phyloP scores from a whole-genome alignment of 53 echinoderm and acorn worm species.

The Actinopyga echinites region DNA sequence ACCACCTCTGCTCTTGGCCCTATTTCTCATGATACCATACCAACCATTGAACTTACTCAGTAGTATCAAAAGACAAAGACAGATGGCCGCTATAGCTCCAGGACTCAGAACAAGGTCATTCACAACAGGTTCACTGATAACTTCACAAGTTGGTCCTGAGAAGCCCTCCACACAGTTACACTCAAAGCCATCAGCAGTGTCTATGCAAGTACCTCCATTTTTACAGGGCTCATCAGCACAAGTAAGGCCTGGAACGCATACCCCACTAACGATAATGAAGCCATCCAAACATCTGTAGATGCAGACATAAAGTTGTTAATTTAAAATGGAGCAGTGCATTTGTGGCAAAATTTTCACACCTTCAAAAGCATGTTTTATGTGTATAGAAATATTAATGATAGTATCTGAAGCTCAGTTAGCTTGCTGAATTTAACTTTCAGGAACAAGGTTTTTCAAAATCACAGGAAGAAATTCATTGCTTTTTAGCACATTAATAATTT shows the following conservation, averaged over 20 bases:
- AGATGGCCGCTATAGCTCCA: slow-evolving; percentile 65
- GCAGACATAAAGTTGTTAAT: no score
- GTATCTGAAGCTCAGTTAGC: no score
- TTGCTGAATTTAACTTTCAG: no score
- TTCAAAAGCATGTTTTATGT: no score
- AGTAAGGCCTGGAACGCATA: background rate
- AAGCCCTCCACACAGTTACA: slow-evolving; percentile 58
- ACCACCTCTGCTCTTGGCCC: background rate
- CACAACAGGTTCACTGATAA: background rate
- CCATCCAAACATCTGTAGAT: slow-evolving; percentile 50
- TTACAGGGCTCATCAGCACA: slow-evolving; percentile 69
- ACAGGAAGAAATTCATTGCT: no score
- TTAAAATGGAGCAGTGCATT: no score
- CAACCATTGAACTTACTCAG: slow-evolving; percentile 70
- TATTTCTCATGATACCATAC: background rate
- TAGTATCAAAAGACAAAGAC: slow-evolving; percentile 73
- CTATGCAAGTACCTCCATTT: slow-evolving; percentile 76
- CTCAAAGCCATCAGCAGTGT: slow-evolving; percentile 46
- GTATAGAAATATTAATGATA: no score
- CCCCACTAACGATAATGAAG: background rate
- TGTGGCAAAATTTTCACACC: no score
- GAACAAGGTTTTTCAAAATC: no score
- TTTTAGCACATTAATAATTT: no score
- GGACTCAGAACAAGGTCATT: slow-evolving; percentile 46
- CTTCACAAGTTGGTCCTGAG: slow-evolving; percentile 46